Evolutionary conservation across 2,797 vertebrate species (phyloP).

Genomic region (Tokudaia muenninki): DNA sequence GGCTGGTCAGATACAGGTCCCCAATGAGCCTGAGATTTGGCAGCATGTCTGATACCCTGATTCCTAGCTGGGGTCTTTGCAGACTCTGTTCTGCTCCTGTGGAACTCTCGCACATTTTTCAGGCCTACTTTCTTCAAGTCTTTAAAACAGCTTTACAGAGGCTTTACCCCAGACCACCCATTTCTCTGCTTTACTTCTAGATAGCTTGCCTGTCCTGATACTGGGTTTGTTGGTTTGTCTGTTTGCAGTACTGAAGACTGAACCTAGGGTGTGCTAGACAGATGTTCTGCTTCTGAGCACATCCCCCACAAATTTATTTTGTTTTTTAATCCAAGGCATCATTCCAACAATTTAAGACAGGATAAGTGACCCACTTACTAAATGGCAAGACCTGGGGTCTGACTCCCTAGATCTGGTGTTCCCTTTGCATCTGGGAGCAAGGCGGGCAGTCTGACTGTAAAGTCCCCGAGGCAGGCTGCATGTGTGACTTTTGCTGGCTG

Average conservation of each 20-base stretch:
- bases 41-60: neutral
- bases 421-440: neutral
- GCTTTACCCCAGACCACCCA: neutral
- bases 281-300: neutral
- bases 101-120: neutral
- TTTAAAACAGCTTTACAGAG: neutral
- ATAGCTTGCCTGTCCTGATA: neutral
- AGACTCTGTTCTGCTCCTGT: neutral
- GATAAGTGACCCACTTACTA: neutral
- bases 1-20: neutral
- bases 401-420: neutral
- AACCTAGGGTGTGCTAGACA: neutral
- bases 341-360: conserved; percentile 12
- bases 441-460: neutral
- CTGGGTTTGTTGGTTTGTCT: neutral
- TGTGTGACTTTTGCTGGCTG: neutral
- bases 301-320: neutral
- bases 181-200: neutral
- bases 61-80: neutral
- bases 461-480: neutral
- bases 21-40: neutral
- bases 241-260: neutral
- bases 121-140: conserved; percentile 19
- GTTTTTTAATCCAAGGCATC: neutral
- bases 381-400: neutral